Percentiles rank a stretch among this genome's conserved stretches.
These are phyloP conservation scores for Ephestia elutella DNA, from an alignment of 1,140 invertebrate genomes.

Conservation along the genomic window DNA sequence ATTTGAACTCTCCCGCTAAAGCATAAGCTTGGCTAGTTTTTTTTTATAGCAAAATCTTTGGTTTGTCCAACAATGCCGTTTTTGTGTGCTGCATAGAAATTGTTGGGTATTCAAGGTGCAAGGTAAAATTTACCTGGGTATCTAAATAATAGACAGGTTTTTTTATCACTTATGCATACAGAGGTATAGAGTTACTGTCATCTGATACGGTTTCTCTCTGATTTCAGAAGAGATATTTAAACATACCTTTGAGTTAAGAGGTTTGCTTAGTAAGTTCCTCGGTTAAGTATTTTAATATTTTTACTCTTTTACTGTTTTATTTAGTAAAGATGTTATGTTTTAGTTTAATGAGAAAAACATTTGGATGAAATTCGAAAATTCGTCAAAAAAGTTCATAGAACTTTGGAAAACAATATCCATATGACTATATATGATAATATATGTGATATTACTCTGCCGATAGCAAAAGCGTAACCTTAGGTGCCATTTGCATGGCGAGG, in stretches of 20 bases:
- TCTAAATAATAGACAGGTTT: conserved; percentile 34
- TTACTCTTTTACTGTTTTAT: not conserved
- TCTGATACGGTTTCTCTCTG: conserved; percentile 23
- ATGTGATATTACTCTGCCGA: not conserved
- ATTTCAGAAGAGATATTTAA: conserved; percentile 6
- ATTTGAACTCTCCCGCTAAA: not conserved
- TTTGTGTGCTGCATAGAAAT: conserved; percentile 28
- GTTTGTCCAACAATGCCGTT: conserved; percentile 22
- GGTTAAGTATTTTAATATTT: not conserved
- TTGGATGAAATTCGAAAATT: too few relatives aligned
- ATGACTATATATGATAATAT: too few relatives aligned
- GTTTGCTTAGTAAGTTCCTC: not conserved
- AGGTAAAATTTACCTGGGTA: conserved; percentile 42
- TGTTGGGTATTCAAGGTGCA: conserved; percentile 26
- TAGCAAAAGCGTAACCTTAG: not conserved
- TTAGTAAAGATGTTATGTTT: too few relatives aligned
- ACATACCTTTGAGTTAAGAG: not conserved
- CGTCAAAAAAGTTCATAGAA: not conserved
- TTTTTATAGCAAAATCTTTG: not conserved
- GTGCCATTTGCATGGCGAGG: too few relatives aligned
- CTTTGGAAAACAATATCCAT: not conserved
- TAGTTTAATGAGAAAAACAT: too few relatives aligned
- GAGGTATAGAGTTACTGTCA: conserved; percentile 27
- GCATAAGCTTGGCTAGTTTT: not conserved
- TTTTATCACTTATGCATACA: conserved; percentile 19